Evolutionary conservation across 2,797 vertebrate genomes (phyloP), one percentile per base, ranked within the genome.

Genomic region (Pangasius sanitwongsei): DNA sequence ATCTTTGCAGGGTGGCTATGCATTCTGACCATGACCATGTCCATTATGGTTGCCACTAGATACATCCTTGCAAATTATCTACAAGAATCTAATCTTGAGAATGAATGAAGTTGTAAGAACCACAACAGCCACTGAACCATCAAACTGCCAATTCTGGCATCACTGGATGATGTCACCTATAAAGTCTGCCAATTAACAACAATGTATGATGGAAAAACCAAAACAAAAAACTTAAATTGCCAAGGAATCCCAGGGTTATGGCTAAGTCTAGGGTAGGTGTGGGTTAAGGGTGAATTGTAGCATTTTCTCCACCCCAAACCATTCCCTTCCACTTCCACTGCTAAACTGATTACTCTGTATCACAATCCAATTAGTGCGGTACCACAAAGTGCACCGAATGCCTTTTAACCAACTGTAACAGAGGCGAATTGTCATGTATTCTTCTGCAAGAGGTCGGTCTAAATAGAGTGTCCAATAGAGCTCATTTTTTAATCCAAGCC

Each of bases 311-410:
- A 90, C 91, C 89, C 44, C 89, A 88, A 89, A 72, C 77, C 81
- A 15, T 86, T 91, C 91, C 90, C 91, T 91, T 92, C 92, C 90
- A 91, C 89, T 90, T 78, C 86, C 90, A 90, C 92, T 89, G 91
- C 93, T 94, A 95, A 96, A 88, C 94, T 92, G 93, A 96, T 95
- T 94, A 95, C 91, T 93, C 72, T 23, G 65, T 85, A 89, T 91
- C 92, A 89, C 90, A 95, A 96, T 95, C 94, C 92, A 94, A 95
- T 96, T 94, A 95, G 91, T 55, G 89, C 86, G 88, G 87, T 91
- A 93, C 93, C 93, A 92, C 44, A 28, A 92, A 94, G 91, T 90
- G 92, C 93, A 91, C 87, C 92, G 90, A 89, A 91, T 90, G 92
- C 93, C 92, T 94, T 92, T 94, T 93, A 93, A 94, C 92, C 87